These are phyloP conservation scores for Protonemura montana DNA, from an alignment of 2,888 invertebrate species.

Conservation along the genomic window DNA sequence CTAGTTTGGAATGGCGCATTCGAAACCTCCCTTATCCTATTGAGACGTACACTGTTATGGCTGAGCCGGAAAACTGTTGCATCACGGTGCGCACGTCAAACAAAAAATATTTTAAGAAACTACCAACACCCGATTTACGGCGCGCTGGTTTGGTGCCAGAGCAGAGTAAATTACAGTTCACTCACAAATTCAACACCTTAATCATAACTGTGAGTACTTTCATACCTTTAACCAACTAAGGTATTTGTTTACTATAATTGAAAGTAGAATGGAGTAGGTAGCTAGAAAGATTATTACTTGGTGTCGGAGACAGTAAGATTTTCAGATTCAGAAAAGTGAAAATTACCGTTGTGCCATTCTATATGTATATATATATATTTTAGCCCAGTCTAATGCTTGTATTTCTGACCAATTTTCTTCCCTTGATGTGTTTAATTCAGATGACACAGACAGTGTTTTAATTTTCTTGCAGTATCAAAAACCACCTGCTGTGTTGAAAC, in stretches of 20 bases:
- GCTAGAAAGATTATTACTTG: no score
- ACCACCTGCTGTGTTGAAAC: slow-evolving; percentile 71
- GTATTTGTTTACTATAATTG: no score
- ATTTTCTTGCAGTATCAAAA: slow-evolving; percentile 74
- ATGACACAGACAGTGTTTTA: not conserved
- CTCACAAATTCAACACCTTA: slow-evolving; percentile 78
- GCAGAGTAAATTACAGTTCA: slow-evolving; percentile 71
- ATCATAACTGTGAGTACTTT: slow-evolving; percentile 71
- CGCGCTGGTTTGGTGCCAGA: slow-evolving; percentile 69
- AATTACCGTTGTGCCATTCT: no score
- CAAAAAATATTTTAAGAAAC: slow-evolving; percentile 82
- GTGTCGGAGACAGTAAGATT: no score
- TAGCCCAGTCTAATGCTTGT: no score
- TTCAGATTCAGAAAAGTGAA: no score
- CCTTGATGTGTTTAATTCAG: no score
- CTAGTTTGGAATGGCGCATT: slow-evolving; percentile 82
- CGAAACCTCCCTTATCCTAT: slow-evolving; percentile 79
- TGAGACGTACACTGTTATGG: slow-evolving; percentile 73
- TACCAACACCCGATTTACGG: slow-evolving; percentile 73
- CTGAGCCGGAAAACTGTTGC: slow-evolving; percentile 68
- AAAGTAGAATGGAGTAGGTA: no score
- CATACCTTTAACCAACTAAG: not conserved
- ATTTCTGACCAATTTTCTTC: no score
- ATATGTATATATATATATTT: no score
- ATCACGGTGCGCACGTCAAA: slow-evolving; percentile 78